Base-by-base conservation (phyloP, 2,113 vertebrate genomes). In the Tringa solitaria region DNA sequence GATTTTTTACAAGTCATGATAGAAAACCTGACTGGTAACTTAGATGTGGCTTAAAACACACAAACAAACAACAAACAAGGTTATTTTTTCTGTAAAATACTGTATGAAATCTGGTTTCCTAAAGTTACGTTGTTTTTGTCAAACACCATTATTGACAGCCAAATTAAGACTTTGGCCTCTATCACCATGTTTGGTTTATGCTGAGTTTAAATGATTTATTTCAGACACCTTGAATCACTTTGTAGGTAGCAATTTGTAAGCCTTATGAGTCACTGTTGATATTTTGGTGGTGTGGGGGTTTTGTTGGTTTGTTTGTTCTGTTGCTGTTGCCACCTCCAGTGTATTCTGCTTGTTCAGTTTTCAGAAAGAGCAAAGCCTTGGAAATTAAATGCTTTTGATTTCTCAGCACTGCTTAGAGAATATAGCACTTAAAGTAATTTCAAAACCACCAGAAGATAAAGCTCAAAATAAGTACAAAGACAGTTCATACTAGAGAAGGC, bases 191-290 rank as follows among this genome's bases (percentile, higher is more conserved):
- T 83, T 67, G 23, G 20, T 61, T 76, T 56, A 57, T 69, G 8
- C 3, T 48, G 41, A 80, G 22, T 88, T 84, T 87, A 85, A 76
- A 45, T 61, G 4, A 79, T 69, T 87, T 79, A 73, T 83, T 96
- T 96, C 41, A 50, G 74, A 69, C 78, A 95, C 48, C 27, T 84
- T 83, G 87, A 79, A 64, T 76, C 19, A 67, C 63, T 93, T 79
- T 2, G 24, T 83, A 76, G 57, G 50, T 57, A 89, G 33, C 32
- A 83, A 89, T 91, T 85, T 83, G 56, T 85, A 84, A 73, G 81
- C 41, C 41, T 65, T 84, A 46, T 92, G 87, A 92, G 39, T 96
- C 77, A 95, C 33, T 93, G 65, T 73, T 87, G 87, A 45, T 96
- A 80, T 79, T 94, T 85, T 83, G 68, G 69, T 80, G 46, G 20